Percentiles rank a stretch among this genome's conserved stretches.
These are phyloP conservation scores for Diploscapter pachys DNA, from an alignment of 1,140 invertebrate species.

Conservation along the genomic window DNA sequence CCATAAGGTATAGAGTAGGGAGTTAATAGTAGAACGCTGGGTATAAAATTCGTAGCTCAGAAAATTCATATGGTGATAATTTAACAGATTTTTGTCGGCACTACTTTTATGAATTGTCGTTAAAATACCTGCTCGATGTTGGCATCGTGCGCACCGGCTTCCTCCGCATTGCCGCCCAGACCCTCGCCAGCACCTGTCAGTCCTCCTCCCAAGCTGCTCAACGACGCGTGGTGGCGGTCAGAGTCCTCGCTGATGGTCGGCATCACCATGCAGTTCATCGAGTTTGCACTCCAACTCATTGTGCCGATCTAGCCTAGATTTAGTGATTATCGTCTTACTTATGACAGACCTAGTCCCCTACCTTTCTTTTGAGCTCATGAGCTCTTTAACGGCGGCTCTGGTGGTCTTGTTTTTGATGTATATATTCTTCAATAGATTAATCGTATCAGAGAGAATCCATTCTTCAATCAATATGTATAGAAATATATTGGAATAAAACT, in stretches of 20 bases:
- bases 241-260: constrained; percentile 31
- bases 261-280: constrained; percentile 76
- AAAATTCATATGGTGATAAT: neutral
- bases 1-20: neutral
- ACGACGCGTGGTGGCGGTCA: constrained; percentile 3
- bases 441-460: too few species aligned
- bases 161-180: constrained; percentile 7
- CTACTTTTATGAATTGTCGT: too few species aligned
- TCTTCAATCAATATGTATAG: too few species aligned
- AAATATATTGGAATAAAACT: too few species aligned
- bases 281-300: constrained; percentile 39
- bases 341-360: too few species aligned
- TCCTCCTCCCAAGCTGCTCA: neutral
- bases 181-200: neutral
- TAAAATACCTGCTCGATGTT: constrained; percentile 29
- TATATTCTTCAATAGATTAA: too few species aligned
- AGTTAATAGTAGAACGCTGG: neutral
- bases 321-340: too few species aligned
- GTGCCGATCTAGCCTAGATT: constrained; percentile 1
- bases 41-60: neutral
- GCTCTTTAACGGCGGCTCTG: too few species aligned
- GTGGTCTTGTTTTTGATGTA: too few species aligned
- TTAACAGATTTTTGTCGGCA: neutral
- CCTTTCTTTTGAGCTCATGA: too few species aligned
- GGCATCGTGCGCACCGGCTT: constrained; percentile 8